Evolutionary conservation across 2,888 invertebrate species (phyloP), one percentile per base, ranked within the genome.

Genomic region (Euclidia mi): DNA sequence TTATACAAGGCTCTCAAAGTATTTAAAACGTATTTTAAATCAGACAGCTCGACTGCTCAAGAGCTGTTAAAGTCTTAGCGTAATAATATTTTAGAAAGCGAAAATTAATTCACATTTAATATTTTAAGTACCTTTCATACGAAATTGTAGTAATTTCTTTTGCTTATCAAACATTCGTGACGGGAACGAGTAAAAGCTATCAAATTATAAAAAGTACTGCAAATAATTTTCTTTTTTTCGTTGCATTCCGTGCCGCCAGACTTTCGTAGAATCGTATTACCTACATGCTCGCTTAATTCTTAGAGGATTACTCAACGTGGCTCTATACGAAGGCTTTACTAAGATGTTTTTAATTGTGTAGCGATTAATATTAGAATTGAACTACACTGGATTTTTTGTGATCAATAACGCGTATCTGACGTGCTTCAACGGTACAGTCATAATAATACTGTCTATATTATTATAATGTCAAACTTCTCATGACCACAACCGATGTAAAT

Each of bases 221-320:
- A 50, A 61, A 62, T 63, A 53, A 64, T 63, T 65, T 56, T 65
- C 63, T 69, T 74, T 56, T 69, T 78, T 77, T 67, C 56, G 60
- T 56, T 69, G 64, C 61, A 61, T 65, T 74, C 71, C 65, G 61
- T 64, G 34, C 63, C 43, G 57, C 71, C 68, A 85, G 83, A 85
- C 82, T 76, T 85, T 86, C 87, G 66, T 73, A 69, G 86, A 87
- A 84, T 69, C 53, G 32, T 56, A 57, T 68, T 62, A 60, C 31
- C 42, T 42, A 42, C 35, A 34, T 55, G 53, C 20, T 45, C 11
- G 42, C 31, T 58, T 59, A 47, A 47, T 67, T 56, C 52, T 42
- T 38, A 48, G 44, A 56, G 49, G 15, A 41, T 49, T 51, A 35
- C 44, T 53, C 40, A 56, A 28, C 28, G 38, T n/a, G n/a, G n/a